Base-by-base conservation (phyloP, 1,140 invertebrate genomes). In the Bradynema listronoti region DNA sequence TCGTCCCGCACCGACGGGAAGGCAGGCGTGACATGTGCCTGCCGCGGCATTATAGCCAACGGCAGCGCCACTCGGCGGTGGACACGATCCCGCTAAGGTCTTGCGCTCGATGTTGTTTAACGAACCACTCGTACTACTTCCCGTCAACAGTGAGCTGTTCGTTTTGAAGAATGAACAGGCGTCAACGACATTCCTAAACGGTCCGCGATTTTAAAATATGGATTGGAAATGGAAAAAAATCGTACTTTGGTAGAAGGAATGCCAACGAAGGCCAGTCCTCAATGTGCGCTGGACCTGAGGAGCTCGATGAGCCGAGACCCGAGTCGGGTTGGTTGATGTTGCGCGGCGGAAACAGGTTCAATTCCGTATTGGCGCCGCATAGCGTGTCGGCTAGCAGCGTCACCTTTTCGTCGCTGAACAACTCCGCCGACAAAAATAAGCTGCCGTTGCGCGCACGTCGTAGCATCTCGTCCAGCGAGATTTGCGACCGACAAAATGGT, bases 111-210 rank as follows among this genome's bases (percentile, higher is more conserved):
- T 68, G 41, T 68, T 68, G 62, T 70, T 63, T 16, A 33, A 22
- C 11, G 11, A 11, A 16, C 52, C 51, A 30, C 62, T 33, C 33
- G 34, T 57, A 22, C 4, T 22, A 29, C 47, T 56, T 2, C 63
- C 61, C 42, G 65, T 61, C 42, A 75, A 52, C 22, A 75, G 57
- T 16, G 58, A 57, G 7, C 59, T 58, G 51, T 77, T 77, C 11
- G 47, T 61, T 53, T 78, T 78, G 70, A 77, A 77, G 58, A 77
- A 77, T 22, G 73, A 72, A 50, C 74, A 77, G 6, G 74, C 75
- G 33, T 77, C 75, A 11, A 77, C 75, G 16, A 77, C 73, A 55
- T 76, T 59, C 59, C 71, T 73, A 54, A 53, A 73, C 72, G 33
- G 16, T 55, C 19, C 36, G 11, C 19, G 36, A 11, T 39, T 11